phyloP scores from a whole-genome alignment of 1,140 invertebrate species.

The Drosophila sp. region DNA sequence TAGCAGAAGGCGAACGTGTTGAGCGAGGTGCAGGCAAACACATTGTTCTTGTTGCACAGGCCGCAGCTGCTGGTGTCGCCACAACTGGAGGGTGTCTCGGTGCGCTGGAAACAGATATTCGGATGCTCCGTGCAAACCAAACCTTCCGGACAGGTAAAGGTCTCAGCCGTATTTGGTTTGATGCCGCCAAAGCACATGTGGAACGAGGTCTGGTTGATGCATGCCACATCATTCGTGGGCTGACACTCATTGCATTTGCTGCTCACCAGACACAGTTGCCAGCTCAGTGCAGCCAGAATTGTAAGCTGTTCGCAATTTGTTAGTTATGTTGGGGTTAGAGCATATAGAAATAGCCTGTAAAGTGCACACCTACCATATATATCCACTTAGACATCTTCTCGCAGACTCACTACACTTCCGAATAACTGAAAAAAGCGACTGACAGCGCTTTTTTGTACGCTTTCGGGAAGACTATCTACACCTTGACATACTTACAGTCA shows the following conservation, averaged over 20 bases:
- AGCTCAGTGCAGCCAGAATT: slow-evolving; percentile 14
- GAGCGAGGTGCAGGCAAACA: slow-evolving; percentile 73
- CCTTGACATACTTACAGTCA: slow-evolving; percentile 22
- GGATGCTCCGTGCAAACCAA: slow-evolving; percentile 73
- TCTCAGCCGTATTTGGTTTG: slow-evolving; percentile 50
- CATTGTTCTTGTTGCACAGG: slow-evolving; percentile 59
- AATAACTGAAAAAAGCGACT: slow-evolving; percentile 2
- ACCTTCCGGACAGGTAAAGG: slow-evolving; percentile 69
- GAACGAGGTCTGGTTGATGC: slow-evolving; percentile 72
- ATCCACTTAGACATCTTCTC: slow-evolving; percentile 10
- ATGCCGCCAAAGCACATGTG: slow-evolving; percentile 64
- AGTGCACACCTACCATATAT: slow-evolving; percentile 4
- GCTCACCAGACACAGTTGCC: slow-evolving; percentile 26
- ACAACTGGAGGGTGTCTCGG: slow-evolving; percentile 64
- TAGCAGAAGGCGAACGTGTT: slow-evolving; percentile 77
- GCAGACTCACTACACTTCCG: neutral
- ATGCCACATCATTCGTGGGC: slow-evolving; percentile 64
- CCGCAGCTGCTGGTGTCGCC: slow-evolving; percentile 76
- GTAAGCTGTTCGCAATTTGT: neutral
- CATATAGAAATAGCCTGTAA: too few species aligned
- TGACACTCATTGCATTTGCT: slow-evolving; percentile 70
- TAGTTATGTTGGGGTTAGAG: neutral
- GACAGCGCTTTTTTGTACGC: slow-evolving; percentile 1
- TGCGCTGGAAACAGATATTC: slow-evolving; percentile 75
- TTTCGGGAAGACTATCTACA: neutral